These are phyloP conservation scores for Eurystomus gularis DNA, from an alignment of 2,113 vertebrate species.

Conservation along the genomic window DNA sequence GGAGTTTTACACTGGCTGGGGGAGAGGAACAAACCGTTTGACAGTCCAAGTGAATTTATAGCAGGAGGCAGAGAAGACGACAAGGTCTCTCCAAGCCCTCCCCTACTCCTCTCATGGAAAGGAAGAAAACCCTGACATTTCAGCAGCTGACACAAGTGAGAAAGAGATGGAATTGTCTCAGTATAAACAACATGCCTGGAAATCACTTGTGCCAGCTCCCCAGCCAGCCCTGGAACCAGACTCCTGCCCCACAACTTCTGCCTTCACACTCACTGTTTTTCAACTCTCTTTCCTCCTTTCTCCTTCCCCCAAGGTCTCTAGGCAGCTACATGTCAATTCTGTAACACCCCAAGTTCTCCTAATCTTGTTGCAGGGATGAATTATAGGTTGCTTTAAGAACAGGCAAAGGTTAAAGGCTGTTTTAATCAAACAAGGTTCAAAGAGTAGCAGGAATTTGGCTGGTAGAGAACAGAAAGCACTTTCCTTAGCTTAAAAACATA, in stretches of 20 bases:
- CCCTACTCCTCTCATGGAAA: background rate
- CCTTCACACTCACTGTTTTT: background rate
- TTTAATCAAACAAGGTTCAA: slow-evolving; percentile 61
- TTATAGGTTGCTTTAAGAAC: slow-evolving; percentile 34
- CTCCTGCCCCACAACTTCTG: background rate
- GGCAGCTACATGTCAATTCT: slow-evolving; percentile 20
- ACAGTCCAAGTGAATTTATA: slow-evolving; percentile 23
- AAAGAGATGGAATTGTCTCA: slow-evolving; percentile 42
- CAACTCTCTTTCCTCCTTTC: background rate
- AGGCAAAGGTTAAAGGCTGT: slow-evolving; percentile 46
- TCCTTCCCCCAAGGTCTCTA: slow-evolving; percentile 26
- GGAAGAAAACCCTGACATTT: slow-evolving; percentile 21
- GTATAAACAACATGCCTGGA: slow-evolving; percentile 46
- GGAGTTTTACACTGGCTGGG: background rate
- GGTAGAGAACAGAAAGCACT: slow-evolving; percentile 27
- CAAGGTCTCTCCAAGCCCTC: background rate
- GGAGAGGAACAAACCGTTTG: background rate
- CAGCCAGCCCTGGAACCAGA: background rate
- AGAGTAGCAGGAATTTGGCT: slow-evolving; percentile 38
- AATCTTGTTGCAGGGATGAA: slow-evolving; percentile 23
- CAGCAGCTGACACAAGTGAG: slow-evolving; percentile 60
- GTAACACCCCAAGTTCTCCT: slow-evolving; percentile 22
- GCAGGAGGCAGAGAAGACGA: background rate
- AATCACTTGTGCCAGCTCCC: slow-evolving; percentile 9
- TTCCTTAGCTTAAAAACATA: slow-evolving; percentile 38